Percentiles rank a stretch among this genome's conserved stretches.
Evolutionary conservation across 2,113 vertebrate genomes (phyloP).

Genomic region (Ovis aries): DNA sequence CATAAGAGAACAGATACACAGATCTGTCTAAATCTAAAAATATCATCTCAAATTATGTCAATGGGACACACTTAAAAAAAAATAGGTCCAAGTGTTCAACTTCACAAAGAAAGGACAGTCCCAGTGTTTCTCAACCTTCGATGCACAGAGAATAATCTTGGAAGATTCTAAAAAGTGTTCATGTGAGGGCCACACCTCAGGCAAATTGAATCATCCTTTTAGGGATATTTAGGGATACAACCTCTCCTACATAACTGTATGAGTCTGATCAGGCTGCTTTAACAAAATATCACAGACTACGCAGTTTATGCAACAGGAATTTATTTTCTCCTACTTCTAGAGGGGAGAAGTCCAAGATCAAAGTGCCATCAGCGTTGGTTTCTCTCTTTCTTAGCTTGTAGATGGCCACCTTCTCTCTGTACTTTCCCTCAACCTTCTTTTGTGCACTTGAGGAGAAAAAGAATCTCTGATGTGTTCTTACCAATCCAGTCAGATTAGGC

Average conservation of each 20-base stretch:
- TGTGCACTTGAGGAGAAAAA: neutral
- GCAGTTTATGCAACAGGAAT: neutral
- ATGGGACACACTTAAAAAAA: neutral
- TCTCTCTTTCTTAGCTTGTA: neutral
- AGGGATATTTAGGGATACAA: neutral
- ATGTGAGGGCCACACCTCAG: neutral
- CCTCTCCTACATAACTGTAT: neutral
- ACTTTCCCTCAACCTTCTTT: neutral
- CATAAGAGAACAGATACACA: constrained; percentile 47
- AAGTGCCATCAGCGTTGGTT: neutral
- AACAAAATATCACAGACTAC: neutral
- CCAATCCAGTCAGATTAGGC: neutral
- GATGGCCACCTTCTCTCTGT: neutral
- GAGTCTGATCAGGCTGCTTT: neutral
- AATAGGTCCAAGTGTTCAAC: neutral
- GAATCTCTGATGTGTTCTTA: neutral
- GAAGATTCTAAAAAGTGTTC: neutral
- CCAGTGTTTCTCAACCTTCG: neutral
- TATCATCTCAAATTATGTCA: constrained; percentile 31
- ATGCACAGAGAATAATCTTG: neutral
- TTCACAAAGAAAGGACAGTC: neutral
- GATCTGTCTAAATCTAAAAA: constrained; percentile 49
- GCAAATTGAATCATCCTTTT: neutral
- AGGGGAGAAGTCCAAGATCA: neutral
- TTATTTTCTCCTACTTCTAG: neutral